Conservation (phyloP, 2,888 invertebrate genomes). For the Lycophotia porphyrea region DNA sequence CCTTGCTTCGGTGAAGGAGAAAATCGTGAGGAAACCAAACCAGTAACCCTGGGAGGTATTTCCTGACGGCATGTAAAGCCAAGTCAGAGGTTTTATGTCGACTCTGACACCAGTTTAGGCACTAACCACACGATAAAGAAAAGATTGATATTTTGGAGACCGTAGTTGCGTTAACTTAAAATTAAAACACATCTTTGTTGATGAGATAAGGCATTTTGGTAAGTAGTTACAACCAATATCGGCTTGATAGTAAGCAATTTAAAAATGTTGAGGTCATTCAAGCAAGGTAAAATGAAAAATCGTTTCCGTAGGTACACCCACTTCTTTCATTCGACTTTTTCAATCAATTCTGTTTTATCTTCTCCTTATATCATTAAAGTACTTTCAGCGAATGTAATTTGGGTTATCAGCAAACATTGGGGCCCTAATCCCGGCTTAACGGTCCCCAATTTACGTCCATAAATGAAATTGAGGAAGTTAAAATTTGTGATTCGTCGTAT, state of each 20-base stretch:
- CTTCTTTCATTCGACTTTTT: slow-evolving; percentile 16
- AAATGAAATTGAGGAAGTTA: slow-evolving; percentile 65
- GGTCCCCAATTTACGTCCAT: slow-evolving; percentile 62
- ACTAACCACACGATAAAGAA: too few relatives aligned
- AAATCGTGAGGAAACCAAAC: too few relatives aligned
- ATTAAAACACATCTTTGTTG: background rate
- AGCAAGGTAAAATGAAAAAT: background rate
- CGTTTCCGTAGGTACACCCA: background rate
- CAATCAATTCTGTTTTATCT: slow-evolving; percentile 39
- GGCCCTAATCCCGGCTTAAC: slow-evolving; percentile 63
- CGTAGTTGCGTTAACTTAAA: too few relatives aligned
- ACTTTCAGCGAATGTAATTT: slow-evolving; percentile 51
- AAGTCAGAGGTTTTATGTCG: too few relatives aligned
- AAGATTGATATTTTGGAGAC: too few relatives aligned
- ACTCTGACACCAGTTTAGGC: too few relatives aligned
- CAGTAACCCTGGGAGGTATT: too few relatives aligned
- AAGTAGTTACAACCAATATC: background rate
- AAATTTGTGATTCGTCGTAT: slow-evolving; percentile 61
- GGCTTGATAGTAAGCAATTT: background rate
- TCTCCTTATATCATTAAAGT: slow-evolving; percentile 35
- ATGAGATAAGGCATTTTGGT: too few relatives aligned
- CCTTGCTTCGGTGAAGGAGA: too few relatives aligned
- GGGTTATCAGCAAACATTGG: slow-evolving; percentile 51
- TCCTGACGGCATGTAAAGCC: too few relatives aligned
- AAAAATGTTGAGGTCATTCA: background rate